Evolutionary conservation across 64 coral and sea anemone species (phyloP), one percentile per base, ranked within the genome.

Genomic region (Pocillopora verrucosa): DNA sequence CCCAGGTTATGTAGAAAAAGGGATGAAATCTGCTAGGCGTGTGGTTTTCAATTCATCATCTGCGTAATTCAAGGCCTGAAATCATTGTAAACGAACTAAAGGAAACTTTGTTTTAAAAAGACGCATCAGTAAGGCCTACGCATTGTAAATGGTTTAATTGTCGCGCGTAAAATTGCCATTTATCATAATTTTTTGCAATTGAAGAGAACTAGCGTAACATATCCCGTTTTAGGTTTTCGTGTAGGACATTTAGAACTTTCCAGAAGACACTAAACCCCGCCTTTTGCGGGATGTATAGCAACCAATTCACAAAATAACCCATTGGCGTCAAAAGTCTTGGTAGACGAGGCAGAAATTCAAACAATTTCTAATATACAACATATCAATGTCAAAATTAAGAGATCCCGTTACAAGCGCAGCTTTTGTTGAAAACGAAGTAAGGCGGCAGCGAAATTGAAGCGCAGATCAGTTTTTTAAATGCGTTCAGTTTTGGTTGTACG

Each of bases 351-450:
- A 77, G 74, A 93, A 93, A 97, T 97, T 93, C 74, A 97, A 97
- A 97, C 95, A 93, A 97, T 97, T 97, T 97, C 88, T 89, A 97
- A 93, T 97, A 78, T 93, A 88, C 60, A 83, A 87, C 91, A 93
- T 93, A 97, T 97, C 95, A 93, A 97, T 97, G 95, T 97, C 95
- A 97, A 82, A 90, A 78, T 30, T 59, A 65, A 81, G 22, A 56
- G 88, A 85, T 80, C 86, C 58, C 86, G 75, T 88, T 88, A 88
- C 86, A 34, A 75, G 86, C 72, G 86, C 86, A 76, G 58, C 24
- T 70, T 88, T 75, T 78, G 72, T 61, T 70, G 69, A 88, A 65
- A 75, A 78, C 24, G 86, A 61, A 88, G 73, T 45, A 56, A 35
- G 60, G 15, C 75, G 72, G 86, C 75, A 41, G 60, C 37, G 19